Conservation (phyloP, 2,797 vertebrate species). For the Crypturellus tataupa region DNA sequence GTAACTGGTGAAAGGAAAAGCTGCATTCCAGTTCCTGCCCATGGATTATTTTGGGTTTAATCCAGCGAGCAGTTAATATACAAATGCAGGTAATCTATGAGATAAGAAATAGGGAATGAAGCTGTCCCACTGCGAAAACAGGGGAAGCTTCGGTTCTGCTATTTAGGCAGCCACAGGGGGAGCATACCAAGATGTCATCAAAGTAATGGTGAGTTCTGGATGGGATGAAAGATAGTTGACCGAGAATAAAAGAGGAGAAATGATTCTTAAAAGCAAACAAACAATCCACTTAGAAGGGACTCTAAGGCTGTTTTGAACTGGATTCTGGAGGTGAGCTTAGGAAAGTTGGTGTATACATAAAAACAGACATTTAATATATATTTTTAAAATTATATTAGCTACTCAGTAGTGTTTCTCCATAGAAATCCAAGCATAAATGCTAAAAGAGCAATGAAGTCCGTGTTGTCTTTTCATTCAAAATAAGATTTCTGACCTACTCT, state of each 20-base stretch:
- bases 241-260: background rate
- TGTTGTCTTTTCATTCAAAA: background rate
- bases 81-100: background rate
- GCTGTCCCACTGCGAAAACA: background rate
- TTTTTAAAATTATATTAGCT: background rate
- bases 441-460: background rate
- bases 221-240: fast-evolving
- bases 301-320: background rate
- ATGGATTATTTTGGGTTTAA: background rate
- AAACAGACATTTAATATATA: fast-evolving
- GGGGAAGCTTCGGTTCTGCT: background rate
- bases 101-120: background rate
- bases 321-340: background rate
- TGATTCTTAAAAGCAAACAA: background rate
- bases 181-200: background rate
- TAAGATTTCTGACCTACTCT: background rate
- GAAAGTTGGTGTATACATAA: fast-evolving
- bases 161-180: background rate
- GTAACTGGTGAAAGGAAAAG: background rate
- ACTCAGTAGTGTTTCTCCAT: background rate
- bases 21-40: background rate
- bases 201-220: background rate
- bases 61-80: background rate
- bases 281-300: background rate
- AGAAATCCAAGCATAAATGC: background rate